A percentile compares a stretch with the other conserved stretches of the same genome.
Evolutionary conservation across 1,140 invertebrate genomes (phyloP).

Genomic region (Pogonomyrmex californicus): DNA sequence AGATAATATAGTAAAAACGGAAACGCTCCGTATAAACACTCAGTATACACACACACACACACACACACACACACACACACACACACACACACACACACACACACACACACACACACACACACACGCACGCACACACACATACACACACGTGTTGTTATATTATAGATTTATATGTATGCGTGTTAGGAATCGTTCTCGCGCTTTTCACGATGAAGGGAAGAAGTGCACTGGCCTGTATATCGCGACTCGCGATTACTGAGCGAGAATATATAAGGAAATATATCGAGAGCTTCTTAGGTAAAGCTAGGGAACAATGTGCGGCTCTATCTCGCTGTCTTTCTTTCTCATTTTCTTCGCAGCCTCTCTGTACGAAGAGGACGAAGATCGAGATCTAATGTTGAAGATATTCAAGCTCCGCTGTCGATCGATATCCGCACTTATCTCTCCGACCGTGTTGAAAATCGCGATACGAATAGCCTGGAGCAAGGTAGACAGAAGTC

Average conservation of each 20-base stretch:
- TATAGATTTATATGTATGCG: slow-evolving; percentile 45
- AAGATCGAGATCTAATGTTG: neutral
- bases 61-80: slow-evolving; percentile 22
- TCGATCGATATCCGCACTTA: neutral
- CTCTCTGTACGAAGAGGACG: neutral
- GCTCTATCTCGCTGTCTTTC: neutral
- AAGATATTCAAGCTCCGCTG: slow-evolving; percentile 25
- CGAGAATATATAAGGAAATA: slow-evolving; percentile 24
- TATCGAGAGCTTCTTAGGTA: slow-evolving; percentile 40
- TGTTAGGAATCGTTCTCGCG: slow-evolving; percentile 38
- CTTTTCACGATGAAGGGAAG: slow-evolving; percentile 13
- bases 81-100: slow-evolving; percentile 18
- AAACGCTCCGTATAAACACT: neutral
- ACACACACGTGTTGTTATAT: slow-evolving; percentile 34
- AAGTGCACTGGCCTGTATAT: neutral
- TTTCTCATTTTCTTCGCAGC: neutral
- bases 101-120: slow-evolving; percentile 43
- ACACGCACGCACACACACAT: no score
- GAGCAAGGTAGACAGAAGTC: neutral
- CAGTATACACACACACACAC: neutral
- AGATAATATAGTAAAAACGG: slow-evolving; percentile 28
- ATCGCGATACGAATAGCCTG: neutral
- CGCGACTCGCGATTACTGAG: slow-evolving; percentile 12
- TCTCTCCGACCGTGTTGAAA: slow-evolving; percentile 15
- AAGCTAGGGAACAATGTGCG: slow-evolving; percentile 28